Percentiles rank a stretch among this genome's conserved stretches.
These are phyloP conservation scores for Anticlea derivata DNA, from an alignment of 2,888 invertebrate species.

Conservation along the genomic window DNA sequence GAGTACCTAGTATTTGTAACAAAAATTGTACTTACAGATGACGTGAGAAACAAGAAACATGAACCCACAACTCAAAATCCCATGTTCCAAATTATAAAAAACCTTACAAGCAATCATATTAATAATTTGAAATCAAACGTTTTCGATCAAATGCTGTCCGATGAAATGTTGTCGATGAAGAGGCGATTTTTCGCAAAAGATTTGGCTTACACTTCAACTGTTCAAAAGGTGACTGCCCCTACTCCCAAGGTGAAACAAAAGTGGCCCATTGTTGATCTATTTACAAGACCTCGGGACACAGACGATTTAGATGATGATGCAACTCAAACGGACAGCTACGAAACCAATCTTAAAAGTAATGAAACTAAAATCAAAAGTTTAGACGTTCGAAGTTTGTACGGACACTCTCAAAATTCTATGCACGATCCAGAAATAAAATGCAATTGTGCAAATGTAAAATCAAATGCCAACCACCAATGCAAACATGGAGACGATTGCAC, in stretches of 20 bases:
- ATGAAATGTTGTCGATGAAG: slow-evolving; percentile 66
- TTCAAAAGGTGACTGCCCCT: slow-evolving; percentile 48
- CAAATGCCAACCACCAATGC: slow-evolving; percentile 19
- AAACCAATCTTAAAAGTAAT: slow-evolving; percentile 14
- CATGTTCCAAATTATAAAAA: slow-evolving; percentile 41
- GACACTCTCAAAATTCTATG: slow-evolving; percentile 17
- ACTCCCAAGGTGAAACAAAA: slow-evolving; percentile 59
- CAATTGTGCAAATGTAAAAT: slow-evolving; percentile 22
- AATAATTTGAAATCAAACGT: slow-evolving; percentile 58
- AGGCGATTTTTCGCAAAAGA: slow-evolving; percentile 56
- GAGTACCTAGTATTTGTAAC: no score
- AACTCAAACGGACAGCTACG: slow-evolving; percentile 7
- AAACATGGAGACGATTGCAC: slow-evolving; percentile 25
- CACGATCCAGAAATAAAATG: slow-evolving; percentile 21
- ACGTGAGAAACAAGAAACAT: slow-evolving; percentile 24
- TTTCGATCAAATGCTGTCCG: slow-evolving; percentile 64
- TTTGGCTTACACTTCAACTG: slow-evolving; percentile 36
- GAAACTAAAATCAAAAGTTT: slow-evolving; percentile 48
- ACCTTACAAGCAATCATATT: slow-evolving; percentile 37
- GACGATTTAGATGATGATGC: slow-evolving; percentile 7
- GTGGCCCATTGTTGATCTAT: slow-evolving; percentile 56
- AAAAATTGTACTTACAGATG: slow-evolving; percentile 42
- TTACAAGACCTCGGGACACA: slow-evolving; percentile 34
- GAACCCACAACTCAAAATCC: slow-evolving; percentile 35
- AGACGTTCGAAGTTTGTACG: slow-evolving; percentile 59